Base-by-base conservation (phyloP, 2,797 vertebrate species). In the Melopsittacus undulatus region DNA sequence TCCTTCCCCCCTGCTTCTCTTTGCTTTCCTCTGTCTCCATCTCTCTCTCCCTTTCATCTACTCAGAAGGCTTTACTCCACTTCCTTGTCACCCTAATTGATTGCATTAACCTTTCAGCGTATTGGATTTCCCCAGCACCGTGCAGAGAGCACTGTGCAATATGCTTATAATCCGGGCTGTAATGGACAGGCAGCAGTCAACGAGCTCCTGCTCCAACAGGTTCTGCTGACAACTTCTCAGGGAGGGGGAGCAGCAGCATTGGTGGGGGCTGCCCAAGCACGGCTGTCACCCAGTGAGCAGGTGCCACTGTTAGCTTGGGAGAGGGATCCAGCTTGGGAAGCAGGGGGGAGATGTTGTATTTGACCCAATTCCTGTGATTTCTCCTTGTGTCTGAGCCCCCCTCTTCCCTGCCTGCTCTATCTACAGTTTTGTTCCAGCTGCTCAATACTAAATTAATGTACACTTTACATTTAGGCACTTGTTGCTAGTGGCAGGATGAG, bases 101-200 rank as follows among this genome's bases (percentile, higher is more conserved):
- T 99, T 99, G 99, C 99, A 99, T 99, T 99, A 99, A 99, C 99
- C 99, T 99, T 99, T 99, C 98, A 99, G 99, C 98, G 99, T 99
- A 99, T 99, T 99, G 99, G 99, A 99, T 99, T 99, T 99, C 99
- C 99, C 98, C 98, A 98, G 99, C 99, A 98, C 99, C 98, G 98
- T 98, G 98, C 98, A 98, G 99, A 98, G 99, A 98, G 99, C 98
- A 97, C 99, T 98, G 99, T 98, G 98, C 99, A 99, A 99, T 99
- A 99, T 99, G 99, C 99, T 99, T 98, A 99, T 99, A 99, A 99
- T 99, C 99, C 98, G 96, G 99, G 99, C 99, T 98, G 98, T 99
- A 99, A 99, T 99, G 99, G 99, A 99, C 99, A 99, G 98, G 98
- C 98, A 98, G 98, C 98, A 99, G 99, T 99, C 99, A 99, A 98